Base-by-base conservation (phyloP, 2,113 vertebrate genomes). In the Phycodurus eques region DNA sequence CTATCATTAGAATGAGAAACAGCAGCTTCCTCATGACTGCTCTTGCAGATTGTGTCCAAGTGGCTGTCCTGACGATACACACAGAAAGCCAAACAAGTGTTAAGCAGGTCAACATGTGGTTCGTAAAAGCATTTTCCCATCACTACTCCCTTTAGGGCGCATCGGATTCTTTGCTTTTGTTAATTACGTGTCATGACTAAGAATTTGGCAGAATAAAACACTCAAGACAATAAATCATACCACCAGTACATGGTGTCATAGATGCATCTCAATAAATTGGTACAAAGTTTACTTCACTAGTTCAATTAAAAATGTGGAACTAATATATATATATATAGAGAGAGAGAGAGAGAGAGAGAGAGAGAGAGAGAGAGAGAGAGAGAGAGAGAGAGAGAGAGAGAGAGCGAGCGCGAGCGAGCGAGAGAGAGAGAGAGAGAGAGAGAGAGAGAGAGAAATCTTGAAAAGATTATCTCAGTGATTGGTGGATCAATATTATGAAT, bases 21-120 rank as follows among this genome's bases (percentile, higher is more conserved):
- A 92, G 49, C 75, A 92, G 76, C 59, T 75, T 89, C 82, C 85
- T 88, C 86, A 87, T 92, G 82, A 14, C 73, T 81, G 68, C 59
- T 11, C 47, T 8, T 59, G 31, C n/a, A 9, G 61, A 46, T 60
- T 43, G 39, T 64, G 62, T 64, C 62, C 62, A 19, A 43, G 4
- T 64, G 19, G 84, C 77, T 61, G 11, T 51, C 17, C 60, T 76
- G 46, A 57, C 49, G 6, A 51, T 63, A 15, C 59, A 54, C 33
- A 47, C 39, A 35, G 62, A 51, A 51, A 22, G 11, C 4, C 66
- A 79, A 80, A 76, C 68, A 86, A 22, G 10, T 56, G 8, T 56
- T 22, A 4, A 75, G 49, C 56, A 22, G 2, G 47, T 61, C 20
- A 66, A 42, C 83, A 83, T 71, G 74, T 87, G 78, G 61, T 62